Evolutionary conservation across 2,797 vertebrate species (phyloP).

Genomic region (Scarus forsteni): DNA sequence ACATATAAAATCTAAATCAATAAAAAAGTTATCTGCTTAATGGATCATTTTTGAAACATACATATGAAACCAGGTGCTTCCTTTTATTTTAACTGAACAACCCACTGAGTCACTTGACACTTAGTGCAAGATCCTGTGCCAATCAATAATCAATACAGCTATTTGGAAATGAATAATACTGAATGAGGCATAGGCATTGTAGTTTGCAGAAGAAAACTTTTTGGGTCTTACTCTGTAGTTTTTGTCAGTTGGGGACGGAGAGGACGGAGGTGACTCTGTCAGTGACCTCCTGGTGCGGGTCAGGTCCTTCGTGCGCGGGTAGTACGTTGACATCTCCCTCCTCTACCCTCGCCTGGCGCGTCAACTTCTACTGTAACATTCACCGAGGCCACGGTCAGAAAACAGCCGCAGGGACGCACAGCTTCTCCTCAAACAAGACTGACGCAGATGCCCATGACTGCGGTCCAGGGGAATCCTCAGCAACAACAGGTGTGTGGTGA

Average conservation of each 20-base stretch:
- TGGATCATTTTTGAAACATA: slow-evolving; percentile 1
- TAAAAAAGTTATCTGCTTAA: not conserved
- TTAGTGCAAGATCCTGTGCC: not conserved
- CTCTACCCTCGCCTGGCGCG: slow-evolving; percentile 38
- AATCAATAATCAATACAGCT: not conserved
- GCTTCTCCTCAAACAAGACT: slow-evolving; percentile 61
- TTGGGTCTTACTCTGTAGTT: slow-evolving; percentile 92
- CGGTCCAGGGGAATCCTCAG: slow-evolving; percentile 60
- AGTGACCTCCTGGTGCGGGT: slow-evolving; percentile 92
- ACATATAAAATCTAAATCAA: too few species aligned
- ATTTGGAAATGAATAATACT: not conserved
- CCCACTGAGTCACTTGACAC: not conserved
- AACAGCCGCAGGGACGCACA: slow-evolving; percentile 50
- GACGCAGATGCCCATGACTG: slow-evolving; percentile 69
- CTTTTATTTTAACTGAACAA: not conserved
- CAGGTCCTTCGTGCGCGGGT: slow-evolving; percentile 92
- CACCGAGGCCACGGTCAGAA: slow-evolving; percentile 43
- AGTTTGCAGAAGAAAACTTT: slow-evolving; percentile 22
- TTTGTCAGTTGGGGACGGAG: slow-evolving; percentile 94
- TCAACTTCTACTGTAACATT: slow-evolving; percentile 55
- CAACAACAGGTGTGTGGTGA: slow-evolving; percentile 70
- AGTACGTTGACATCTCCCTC: slow-evolving; percentile 91
- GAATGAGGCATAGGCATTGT: not conserved
- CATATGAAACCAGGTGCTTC: not conserved
- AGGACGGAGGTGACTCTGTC: slow-evolving; percentile 93